Evolutionary conservation across 1,140 invertebrate species (phyloP), one percentile per base, ranked within the genome.

Genomic region (Drosophila ananassae): DNA sequence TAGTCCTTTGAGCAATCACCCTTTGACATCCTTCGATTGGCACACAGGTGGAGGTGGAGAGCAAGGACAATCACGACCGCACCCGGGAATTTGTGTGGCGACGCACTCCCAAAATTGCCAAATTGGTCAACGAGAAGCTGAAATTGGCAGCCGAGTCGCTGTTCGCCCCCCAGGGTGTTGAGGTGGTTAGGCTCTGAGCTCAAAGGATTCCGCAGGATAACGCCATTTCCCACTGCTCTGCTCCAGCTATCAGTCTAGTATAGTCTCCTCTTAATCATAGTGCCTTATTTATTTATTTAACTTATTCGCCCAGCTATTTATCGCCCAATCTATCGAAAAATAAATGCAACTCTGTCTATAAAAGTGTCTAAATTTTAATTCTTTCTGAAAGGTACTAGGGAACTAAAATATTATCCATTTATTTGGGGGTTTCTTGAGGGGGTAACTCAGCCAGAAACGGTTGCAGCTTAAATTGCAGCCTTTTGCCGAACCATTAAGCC

Each of bases 21-120:
- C 73, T 44, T 74, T 72, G 24, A 62, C 51, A 53, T 39, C 22
- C 37, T 61, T 8, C 48, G 28, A 48, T 53, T 92, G 92, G 24
- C 41, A 44, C 22, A 48, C 91, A 97, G 96, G 95, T 97, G 13
- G 93, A 96, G 72, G 95, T 97, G 12, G 96, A 97, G 71, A 96
- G 95, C 92, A 92, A 93, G 30, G 95, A 96, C 79, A 96, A 97
- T 83, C 96, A 97, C 75, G 96, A 97, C 90, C 94, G 96, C 80
- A 97, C 96, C 3, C 93, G 95, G 51, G 96, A 97, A 91, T 95
- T 96, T 68, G 95, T 97, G 9, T 97, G 96, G 96, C 95, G 94
- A 74, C 94, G 95, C 73, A 97, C 96, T 54, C 94, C 96, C 0
- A 94, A 96, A 81, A 96, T 97, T 58, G 96, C 96, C 12, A 95